phyloP scores from a whole-genome alignment of 2,888 invertebrate genomes.

The Pycnomerus fuliginosus region DNA sequence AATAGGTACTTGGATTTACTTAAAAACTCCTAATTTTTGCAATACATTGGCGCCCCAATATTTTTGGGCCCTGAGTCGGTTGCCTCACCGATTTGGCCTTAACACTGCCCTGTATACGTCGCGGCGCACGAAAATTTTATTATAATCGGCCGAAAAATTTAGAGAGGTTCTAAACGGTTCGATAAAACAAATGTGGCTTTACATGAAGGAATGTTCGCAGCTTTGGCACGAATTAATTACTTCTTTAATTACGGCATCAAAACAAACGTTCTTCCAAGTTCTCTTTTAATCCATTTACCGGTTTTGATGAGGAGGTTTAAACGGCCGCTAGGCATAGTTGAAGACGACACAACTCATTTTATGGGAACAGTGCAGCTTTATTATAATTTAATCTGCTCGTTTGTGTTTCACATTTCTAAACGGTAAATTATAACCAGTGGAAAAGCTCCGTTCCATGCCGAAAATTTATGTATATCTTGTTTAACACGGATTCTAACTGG shows the following conservation, averaged over 20 bases:
- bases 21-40: too few species aligned
- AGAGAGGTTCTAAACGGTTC: too few species aligned
- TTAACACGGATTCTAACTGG: constrained; percentile 18
- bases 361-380: constrained; percentile 9
- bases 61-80: too few species aligned
- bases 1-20: too few species aligned
- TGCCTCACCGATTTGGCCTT: too few species aligned
- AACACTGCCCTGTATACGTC: too few species aligned
- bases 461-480: constrained; percentile 20
- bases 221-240: too few species aligned
- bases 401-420: constrained; percentile 14
- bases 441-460: constrained; percentile 17
- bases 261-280: constrained; percentile 5
- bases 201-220: too few species aligned
- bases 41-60: too few species aligned
- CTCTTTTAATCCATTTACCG: constrained; percentile 7
- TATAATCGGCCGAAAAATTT: too few species aligned
- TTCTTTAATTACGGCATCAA: constrained; percentile 4
- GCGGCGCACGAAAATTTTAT: too few species aligned
- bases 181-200: too few species aligned
- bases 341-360: constrained; percentile 11
- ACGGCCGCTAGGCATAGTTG: constrained; percentile 4
- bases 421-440: constrained; percentile 16
- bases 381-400: constrained; percentile 5
- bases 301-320: constrained; percentile 6